phyloP scores from a whole-genome alignment of 2,888 invertebrate genomes.

The Epinotia bilunana region DNA sequence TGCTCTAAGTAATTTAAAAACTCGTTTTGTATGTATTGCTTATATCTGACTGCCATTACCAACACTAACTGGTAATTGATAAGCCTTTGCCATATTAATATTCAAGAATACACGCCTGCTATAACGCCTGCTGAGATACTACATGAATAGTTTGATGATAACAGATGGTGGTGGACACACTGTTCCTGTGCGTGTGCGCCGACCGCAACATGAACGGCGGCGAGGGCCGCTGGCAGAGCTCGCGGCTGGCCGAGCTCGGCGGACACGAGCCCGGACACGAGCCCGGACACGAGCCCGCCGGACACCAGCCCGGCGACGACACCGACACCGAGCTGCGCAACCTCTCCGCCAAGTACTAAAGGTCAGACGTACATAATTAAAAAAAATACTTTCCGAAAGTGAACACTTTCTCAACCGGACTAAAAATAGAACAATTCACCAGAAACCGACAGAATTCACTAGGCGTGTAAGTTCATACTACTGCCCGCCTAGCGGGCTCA shows the following conservation, averaged over 20 bases:
- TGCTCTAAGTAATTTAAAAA: too few relatives aligned
- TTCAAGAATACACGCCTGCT: too few relatives aligned
- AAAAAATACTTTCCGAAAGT: too few relatives aligned
- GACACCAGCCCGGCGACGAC: conserved; percentile 45
- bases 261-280: conserved; percentile 60
- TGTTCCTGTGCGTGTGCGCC: conserved; percentile 97
- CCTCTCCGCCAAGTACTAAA: conserved; percentile 73
- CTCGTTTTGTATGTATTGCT: too few relatives aligned
- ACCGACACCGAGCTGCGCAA: conserved; percentile 69
- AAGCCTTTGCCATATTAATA: neutral
- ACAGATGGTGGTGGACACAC: conserved; percentile 96
- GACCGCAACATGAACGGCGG: conserved; percentile 93
- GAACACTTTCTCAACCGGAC: too few relatives aligned
- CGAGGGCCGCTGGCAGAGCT: conserved; percentile 86
- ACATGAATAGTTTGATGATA: neutral
- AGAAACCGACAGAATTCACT: too few relatives aligned
- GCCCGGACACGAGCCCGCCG: conserved; percentile 34
- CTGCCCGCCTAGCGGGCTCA: too few relatives aligned
- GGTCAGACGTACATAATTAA: neutral
- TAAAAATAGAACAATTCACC: too few relatives aligned
- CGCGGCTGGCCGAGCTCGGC: conserved; percentile 84
- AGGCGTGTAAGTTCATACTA: too few relatives aligned
- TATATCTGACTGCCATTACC: too few relatives aligned
- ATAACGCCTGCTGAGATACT: too few relatives aligned
- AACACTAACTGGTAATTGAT: too few relatives aligned